Evolutionary conservation across 92 coral and sea anemone genomes (phyloP).

Genomic region (Umimayanthus kanabou): DNA sequence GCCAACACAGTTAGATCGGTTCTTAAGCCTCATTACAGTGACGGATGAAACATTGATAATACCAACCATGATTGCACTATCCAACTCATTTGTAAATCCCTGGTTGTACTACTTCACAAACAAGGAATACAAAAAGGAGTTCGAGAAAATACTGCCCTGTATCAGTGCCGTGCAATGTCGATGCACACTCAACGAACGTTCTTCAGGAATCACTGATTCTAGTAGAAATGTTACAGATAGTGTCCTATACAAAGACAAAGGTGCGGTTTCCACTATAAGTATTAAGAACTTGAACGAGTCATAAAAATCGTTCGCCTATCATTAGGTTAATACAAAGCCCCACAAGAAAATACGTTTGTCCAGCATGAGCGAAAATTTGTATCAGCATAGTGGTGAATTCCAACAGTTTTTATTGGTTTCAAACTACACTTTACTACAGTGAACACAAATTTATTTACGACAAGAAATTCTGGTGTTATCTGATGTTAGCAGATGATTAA

Average conservation of each 20-base stretch:
- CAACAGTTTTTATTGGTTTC: too few species aligned
- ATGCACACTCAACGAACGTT: too few species aligned
- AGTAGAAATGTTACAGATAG: background rate
- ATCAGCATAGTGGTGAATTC: too few species aligned
- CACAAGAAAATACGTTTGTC: too few species aligned
- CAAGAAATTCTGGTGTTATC: too few species aligned
- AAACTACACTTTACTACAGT: too few species aligned
- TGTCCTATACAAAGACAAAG: background rate
- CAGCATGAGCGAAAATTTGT: too few species aligned
- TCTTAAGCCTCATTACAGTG: background rate
- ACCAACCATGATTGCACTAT: background rate
- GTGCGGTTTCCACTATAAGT: background rate
- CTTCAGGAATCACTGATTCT: background rate
- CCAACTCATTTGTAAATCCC: constrained; percentile 9
- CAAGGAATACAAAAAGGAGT: constrained; percentile 17
- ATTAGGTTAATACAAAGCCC: too few species aligned
- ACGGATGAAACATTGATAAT: background rate
- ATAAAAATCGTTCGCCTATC: too few species aligned
- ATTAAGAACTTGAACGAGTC: too few species aligned
- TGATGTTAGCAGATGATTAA: too few species aligned
- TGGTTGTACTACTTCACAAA: constrained; percentile 31
- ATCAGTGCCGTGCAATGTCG: background rate
- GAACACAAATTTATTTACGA: too few species aligned
- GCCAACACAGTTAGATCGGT: background rate
- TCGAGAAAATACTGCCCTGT: constrained; percentile 5